Conservation (phyloP, 2,113 vertebrate genomes). For the Platysternon megacephalum region DNA sequence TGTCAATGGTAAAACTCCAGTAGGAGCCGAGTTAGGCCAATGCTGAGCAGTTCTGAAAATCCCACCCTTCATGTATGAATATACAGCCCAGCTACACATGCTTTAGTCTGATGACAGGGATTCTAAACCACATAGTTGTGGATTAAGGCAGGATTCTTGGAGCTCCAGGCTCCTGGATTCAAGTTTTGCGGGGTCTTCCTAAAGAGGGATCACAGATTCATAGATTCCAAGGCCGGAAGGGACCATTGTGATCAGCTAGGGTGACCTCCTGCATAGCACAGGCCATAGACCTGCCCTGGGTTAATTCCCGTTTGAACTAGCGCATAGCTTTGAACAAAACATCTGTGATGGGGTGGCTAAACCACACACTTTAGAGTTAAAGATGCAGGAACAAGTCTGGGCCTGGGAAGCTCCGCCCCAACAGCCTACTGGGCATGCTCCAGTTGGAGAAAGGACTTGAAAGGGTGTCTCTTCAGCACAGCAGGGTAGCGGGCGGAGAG, state of each 20-base stretch:
- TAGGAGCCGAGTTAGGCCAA: background rate
- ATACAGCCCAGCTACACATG: fast-evolving
- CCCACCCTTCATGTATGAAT: background rate
- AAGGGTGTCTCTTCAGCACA: too few relatives aligned
- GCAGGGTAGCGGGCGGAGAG: too few relatives aligned
- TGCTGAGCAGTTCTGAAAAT: background rate
- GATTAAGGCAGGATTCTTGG: fast-evolving
- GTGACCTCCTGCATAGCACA: background rate
- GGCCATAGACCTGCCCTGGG: too few relatives aligned
- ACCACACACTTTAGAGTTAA: background rate
- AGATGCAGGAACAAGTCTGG: background rate
- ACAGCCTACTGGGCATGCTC: background rate
- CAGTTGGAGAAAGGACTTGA: too few relatives aligned
- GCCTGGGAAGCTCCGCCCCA: background rate
- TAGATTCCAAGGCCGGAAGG: background rate
- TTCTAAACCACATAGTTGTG: background rate
- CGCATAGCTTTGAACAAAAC: background rate
- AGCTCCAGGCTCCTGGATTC: background rate
- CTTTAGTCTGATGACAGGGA: fast-evolving
- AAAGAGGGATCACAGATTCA: background rate
- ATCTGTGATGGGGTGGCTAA: background rate
- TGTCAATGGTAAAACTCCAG: background rate
- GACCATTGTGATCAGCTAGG: background rate
- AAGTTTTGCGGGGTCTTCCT: background rate
- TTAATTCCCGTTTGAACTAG: background rate